Conservation (phyloP, 2,888 invertebrate genomes). For the Odontothrips loti region DNA sequence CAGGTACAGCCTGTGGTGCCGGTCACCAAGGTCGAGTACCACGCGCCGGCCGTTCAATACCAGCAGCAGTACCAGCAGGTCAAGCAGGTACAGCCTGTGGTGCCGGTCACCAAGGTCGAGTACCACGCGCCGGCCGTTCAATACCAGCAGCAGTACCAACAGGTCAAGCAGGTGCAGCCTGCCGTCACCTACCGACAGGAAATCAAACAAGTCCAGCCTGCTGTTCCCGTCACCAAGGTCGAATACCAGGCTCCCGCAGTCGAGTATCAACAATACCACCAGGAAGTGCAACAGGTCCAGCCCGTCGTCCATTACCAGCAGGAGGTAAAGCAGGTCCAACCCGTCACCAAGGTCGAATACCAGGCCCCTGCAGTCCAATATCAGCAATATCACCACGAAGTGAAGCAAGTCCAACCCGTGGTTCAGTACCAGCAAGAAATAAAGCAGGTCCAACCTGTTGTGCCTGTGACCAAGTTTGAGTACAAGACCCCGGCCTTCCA, state of each 20-base stretch:
- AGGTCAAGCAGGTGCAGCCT: neutral
- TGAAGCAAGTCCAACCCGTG: neutral
- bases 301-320: neutral
- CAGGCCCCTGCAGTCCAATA: neutral
- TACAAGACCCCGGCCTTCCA: conserved; percentile 12
- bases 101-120: neutral
- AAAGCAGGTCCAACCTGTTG: neutral
- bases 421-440: neutral
- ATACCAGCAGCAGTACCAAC: neutral
- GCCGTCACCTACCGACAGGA: neutral
- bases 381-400: neutral
- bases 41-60: neutral
- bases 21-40: conserved; percentile 7
- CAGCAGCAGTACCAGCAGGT: neutral
- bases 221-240: neutral
- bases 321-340: too few relatives aligned
- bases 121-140: neutral
- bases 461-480: neutral
- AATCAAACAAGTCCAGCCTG: too few relatives aligned
- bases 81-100: neutral
- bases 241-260: neutral
- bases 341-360: neutral
- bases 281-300: neutral
- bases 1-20: neutral
- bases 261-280: neutral